A percentile compares a stretch with the other conserved stretches of the same genome.
phyloP scores from a whole-genome alignment of 2,797 vertebrate genomes.

The Tolypeutes matacus region DNA sequence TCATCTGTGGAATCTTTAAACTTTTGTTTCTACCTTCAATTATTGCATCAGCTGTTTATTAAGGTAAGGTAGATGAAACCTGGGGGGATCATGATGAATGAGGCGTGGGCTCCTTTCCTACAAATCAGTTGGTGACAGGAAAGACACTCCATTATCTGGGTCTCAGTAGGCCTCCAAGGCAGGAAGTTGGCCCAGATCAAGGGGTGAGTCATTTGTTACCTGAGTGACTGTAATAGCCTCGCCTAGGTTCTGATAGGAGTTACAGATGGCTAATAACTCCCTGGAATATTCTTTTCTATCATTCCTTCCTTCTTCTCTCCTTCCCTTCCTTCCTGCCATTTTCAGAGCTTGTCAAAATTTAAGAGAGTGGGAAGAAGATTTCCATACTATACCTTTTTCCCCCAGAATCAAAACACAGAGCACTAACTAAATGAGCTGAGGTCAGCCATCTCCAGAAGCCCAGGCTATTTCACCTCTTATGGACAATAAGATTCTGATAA shows the following conservation, averaged over 20 bases:
- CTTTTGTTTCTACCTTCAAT: background rate
- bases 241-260: background rate
- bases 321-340: background rate
- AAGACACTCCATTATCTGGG: background rate
- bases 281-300: background rate
- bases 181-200: background rate
- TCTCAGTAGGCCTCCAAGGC: background rate
- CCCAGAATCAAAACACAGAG: background rate
- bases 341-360: constrained; percentile 22
- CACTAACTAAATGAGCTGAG: background rate
- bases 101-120: background rate
- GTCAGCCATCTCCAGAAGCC: background rate
- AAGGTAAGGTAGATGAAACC: background rate
- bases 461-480: background rate
- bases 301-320: background rate
- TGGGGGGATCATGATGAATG: background rate
- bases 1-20: background rate
- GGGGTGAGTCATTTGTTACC: constrained; percentile 31
- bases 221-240: background rate
- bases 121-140: background rate
- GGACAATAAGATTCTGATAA: background rate
- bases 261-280: constrained; percentile 16
- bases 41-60: background rate
- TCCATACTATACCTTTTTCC: background rate
- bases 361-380: constrained; percentile 30